These are phyloP conservation scores for Bovichtus diacanthus DNA, from an alignment of 2,797 vertebrate species.

Conservation along the genomic window DNA sequence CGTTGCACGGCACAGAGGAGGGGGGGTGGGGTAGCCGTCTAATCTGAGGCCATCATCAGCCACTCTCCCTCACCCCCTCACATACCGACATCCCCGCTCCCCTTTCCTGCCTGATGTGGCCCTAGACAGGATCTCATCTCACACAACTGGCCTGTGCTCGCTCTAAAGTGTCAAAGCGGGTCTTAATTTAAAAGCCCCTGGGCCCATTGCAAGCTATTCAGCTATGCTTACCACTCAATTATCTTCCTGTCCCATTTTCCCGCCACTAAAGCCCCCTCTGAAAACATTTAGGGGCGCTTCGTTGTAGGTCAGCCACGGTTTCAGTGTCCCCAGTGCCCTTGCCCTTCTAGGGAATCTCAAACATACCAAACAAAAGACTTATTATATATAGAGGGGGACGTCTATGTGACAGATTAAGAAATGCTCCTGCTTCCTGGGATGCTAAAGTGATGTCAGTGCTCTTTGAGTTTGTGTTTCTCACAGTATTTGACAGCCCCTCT, in stretches of 20 bases:
- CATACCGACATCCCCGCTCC: constrained; percentile 41
- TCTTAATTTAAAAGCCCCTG: constrained; percentile 81
- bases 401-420: constrained; percentile 34
- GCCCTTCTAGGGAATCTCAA: constrained; percentile 51
- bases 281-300: constrained; percentile 63
- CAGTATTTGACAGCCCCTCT: constrained; percentile 63
- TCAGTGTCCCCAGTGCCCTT: constrained; percentile 44
- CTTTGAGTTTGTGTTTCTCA: constrained; percentile 53
- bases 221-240: constrained; percentile 82
- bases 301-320: constrained; percentile 46
- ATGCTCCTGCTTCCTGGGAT: constrained; percentile 27
- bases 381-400: constrained; percentile 15
- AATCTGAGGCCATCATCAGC: constrained; percentile 65
- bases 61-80: constrained; percentile 43
- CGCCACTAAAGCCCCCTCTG: constrained; percentile 56
- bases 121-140: constrained; percentile 75
- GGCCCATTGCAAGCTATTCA: constrained; percentile 68
- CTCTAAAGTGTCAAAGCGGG: constrained; percentile 78
- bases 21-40: constrained; percentile 35
- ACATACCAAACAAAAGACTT: constrained; percentile 29
- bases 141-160: constrained; percentile 63
- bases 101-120: constrained; percentile 71
- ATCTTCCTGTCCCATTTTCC: constrained; percentile 71
- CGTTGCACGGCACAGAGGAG: constrained; percentile 15
- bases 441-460: constrained; percentile 43